These are phyloP conservation scores for Pao palembangensis DNA, from an alignment of 2,113 vertebrate species.

Conservation along the genomic window DNA sequence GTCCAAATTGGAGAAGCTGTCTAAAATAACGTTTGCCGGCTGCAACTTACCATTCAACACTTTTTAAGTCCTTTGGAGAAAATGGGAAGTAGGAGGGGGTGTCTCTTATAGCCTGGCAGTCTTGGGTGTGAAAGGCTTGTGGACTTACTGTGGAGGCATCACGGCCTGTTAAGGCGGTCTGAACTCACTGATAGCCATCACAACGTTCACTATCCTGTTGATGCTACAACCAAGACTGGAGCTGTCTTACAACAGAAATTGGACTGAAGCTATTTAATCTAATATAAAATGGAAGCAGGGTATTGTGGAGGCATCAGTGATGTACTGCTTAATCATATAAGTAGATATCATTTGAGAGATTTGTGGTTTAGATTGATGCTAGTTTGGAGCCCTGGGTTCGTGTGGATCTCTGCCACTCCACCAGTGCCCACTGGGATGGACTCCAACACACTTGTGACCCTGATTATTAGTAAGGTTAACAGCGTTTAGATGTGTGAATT, in stretches of 20 bases:
- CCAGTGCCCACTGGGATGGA: too few species aligned
- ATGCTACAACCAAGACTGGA: slow-evolving; percentile 18
- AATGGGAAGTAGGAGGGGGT: slow-evolving; percentile 4
- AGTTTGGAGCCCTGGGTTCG: neutral
- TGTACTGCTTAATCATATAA: too few species aligned
- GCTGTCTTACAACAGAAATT: slow-evolving; percentile 5
- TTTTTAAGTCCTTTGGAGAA: slow-evolving; percentile 27
- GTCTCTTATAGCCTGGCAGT: neutral
- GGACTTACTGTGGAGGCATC: slow-evolving; percentile 20
- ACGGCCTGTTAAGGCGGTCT: too few species aligned
- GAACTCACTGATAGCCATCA: slow-evolving; percentile 24
- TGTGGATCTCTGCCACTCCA: neutral
- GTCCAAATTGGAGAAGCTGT: slow-evolving; percentile 11
- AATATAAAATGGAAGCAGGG: too few species aligned
- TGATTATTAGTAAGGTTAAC: too few species aligned
- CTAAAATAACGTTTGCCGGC: neutral
- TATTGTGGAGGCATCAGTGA: too few species aligned
- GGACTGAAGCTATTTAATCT: too few species aligned
- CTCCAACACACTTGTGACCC: too few species aligned
- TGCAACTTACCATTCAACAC: slow-evolving; percentile 19
- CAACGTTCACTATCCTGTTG: slow-evolving; percentile 10
- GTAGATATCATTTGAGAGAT: too few species aligned
- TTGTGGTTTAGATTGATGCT: too few species aligned
- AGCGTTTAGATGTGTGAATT: neutral
- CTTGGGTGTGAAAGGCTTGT: slow-evolving; percentile 22